Evolutionary conservation across 2,113 vertebrate species (phyloP).

Genomic region (Paracanthobrama guichenoti): DNA sequence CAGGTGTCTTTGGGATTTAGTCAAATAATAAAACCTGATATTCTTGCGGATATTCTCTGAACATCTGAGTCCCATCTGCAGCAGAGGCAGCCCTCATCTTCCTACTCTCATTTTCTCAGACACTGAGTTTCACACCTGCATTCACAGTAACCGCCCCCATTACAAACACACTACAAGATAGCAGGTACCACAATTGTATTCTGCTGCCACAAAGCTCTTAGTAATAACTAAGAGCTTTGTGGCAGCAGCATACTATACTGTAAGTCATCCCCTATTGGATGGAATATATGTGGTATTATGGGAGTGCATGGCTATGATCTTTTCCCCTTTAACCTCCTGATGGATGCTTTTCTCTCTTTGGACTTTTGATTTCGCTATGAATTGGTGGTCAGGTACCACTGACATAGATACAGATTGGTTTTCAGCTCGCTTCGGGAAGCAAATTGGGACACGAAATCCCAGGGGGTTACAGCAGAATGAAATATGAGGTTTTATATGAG

Average conservation of each 20-base stretch:
- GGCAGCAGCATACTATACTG: too few species aligned
- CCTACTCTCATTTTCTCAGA: constrained; percentile 38
- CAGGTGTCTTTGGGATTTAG: constrained; percentile 16
- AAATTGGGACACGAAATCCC: constrained; percentile 18
- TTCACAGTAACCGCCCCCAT: constrained; percentile 29
- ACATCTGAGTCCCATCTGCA: constrained; percentile 20
- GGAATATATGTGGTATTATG: constrained; percentile 17
- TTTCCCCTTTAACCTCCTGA: neutral
- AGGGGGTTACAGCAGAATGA: constrained; percentile 9
- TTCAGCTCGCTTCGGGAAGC: constrained; percentile 1
- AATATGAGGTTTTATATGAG: constrained; percentile 23
- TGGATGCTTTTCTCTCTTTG: constrained; percentile 11
- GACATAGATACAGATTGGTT: constrained; percentile 25
- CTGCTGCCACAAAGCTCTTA: constrained; percentile 1
- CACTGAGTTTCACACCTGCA: constrained; percentile 5
- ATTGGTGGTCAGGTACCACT: constrained; percentile 21
- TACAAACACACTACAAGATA: constrained; percentile 33
- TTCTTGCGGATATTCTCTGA: neutral
- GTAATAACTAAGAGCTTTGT: constrained; percentile 35
- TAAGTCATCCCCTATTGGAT: constrained; percentile 31
- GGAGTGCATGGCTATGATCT: neutral
- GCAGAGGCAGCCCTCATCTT: neutral
- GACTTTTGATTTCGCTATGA: constrained; percentile 3
- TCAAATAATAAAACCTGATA: constrained; percentile 31
- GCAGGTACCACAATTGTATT: neutral